These are phyloP conservation scores for Dendrocopos noguchii DNA, from an alignment of 2,113 vertebrate species.

Conservation along the genomic window DNA sequence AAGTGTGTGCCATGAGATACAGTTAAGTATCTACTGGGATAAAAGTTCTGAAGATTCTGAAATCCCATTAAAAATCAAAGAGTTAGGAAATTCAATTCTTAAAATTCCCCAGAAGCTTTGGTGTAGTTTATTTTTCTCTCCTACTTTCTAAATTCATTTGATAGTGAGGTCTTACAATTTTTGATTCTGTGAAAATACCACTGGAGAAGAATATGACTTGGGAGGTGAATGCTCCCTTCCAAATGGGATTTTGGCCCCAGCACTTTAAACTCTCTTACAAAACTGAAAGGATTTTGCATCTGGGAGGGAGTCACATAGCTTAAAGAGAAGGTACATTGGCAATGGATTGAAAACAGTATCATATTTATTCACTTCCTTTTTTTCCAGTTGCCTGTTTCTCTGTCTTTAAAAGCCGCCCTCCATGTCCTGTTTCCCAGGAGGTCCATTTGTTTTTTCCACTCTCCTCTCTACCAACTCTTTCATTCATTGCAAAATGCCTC, in stretches of 20 bases:
- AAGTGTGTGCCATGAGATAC: background rate
- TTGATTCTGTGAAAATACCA: slow-evolving; percentile 5
- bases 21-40: background rate
- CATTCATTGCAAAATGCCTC: background rate
- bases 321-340: background rate
- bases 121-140: background rate
- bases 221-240: background rate
- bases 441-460: slow-evolving; percentile 11
- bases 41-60: background rate
- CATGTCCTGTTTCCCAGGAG: slow-evolving; percentile 13
- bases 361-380: background rate
- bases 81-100: background rate
- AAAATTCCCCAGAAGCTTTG: background rate
- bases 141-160: background rate
- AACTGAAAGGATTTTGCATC: background rate
- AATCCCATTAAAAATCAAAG: background rate
- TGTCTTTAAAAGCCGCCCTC: slow-evolving; percentile 24
- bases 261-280: background rate
- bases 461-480: background rate
- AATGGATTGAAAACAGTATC: background rate
- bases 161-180: background rate
- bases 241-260: background rate
- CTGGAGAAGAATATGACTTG: background rate
- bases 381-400: slow-evolving; percentile 9
- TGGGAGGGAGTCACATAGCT: background rate